These are phyloP conservation scores for Dione juno DNA, from an alignment of 2,888 invertebrate species.

Conservation along the genomic window DNA sequence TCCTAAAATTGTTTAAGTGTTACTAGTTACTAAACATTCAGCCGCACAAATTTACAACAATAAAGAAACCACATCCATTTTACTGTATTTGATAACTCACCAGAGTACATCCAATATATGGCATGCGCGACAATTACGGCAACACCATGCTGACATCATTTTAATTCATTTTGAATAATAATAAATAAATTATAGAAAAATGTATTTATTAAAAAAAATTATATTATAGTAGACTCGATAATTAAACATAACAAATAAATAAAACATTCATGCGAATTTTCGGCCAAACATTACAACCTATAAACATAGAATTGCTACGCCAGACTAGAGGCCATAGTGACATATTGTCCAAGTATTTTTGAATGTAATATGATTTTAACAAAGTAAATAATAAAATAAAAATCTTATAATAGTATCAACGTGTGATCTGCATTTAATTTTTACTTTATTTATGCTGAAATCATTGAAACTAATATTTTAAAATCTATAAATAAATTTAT, in stretches of 20 bases:
- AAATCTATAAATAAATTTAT: constrained; percentile 63
- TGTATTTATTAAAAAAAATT: constrained; percentile 82
- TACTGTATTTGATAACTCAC: constrained; percentile 74
- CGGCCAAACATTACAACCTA: constrained; percentile 77
- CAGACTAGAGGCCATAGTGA: constrained; percentile 56
- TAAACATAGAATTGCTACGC: constrained; percentile 71
- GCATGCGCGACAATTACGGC: constrained; percentile 79
- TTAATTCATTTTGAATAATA: constrained; percentile 74
- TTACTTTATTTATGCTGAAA: constrained; percentile 56
- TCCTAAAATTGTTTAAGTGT: constrained; percentile 74
- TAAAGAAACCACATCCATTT: constrained; percentile 83
- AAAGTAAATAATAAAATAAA: constrained; percentile 29
- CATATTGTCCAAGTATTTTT: constrained; percentile 19
- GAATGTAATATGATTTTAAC: constrained; percentile 29
- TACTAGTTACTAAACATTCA: constrained; percentile 55
- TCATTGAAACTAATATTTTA: constrained; percentile 63
- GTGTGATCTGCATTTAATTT: constrained; percentile 56
- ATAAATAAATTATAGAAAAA: constrained; percentile 72
- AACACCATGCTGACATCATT: constrained; percentile 83
- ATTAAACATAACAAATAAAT: constrained; percentile 76
- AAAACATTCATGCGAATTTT: constrained; percentile 79
- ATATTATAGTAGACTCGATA: constrained; percentile 77
- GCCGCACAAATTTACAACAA: constrained; percentile 51
- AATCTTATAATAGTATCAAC: constrained; percentile 11
- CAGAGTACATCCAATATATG: constrained; percentile 74